Evolutionary conservation across 92 coral and sea anemone species (phyloP), one percentile per base, ranked within the genome.

Genomic region (Epizoanthus ramosus): DNA sequence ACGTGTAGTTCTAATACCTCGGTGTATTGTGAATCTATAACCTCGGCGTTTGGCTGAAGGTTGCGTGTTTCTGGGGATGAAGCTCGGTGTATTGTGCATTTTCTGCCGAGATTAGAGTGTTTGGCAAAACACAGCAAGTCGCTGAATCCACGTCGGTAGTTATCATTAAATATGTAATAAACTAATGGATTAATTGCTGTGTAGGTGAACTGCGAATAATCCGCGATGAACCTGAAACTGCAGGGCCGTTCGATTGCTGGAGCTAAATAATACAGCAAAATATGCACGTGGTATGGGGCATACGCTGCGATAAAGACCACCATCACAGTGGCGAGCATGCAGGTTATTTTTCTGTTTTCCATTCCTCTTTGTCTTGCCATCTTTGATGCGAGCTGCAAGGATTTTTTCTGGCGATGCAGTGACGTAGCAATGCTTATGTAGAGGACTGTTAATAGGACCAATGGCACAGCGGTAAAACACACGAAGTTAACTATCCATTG

Each of bases 151-250:
- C 50, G 41, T 14, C 71, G 82, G 57, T 77, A 77, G 71, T 77
- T 77, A 4, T 61, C 68, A 37, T 57, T 77, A 59, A 77, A 77
- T 37, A 77, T 69, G 15, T 61, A 77, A 41, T 77, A 77, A 19
- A 77, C 65, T n/a, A 77, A 22, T 4, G 82, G 82, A 21, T 60
- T 77, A n/a, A 77, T 63, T 8, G 52, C 82, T 3, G 82, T 60
- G 71, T 77, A 77, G 35, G 56, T 77, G 18, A 77, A 77, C 82
- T 77, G 82, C 43, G 82, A 77, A 23, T 59, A 77, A 22, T 77
- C 82, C 14, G 82, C 82, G 66, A 65, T 77, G 23, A 77, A 77
- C 19, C 18, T 57, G 57, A 77, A 77, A 15, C 70, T 77, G 39
- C 82, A 77, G 6, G 82, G 82, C 21, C 82, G 66, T 41, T 41